These are phyloP conservation scores for Phoxinus phoxinus DNA, from an alignment of 2,113 vertebrate genomes.

Conservation along the genomic window DNA sequence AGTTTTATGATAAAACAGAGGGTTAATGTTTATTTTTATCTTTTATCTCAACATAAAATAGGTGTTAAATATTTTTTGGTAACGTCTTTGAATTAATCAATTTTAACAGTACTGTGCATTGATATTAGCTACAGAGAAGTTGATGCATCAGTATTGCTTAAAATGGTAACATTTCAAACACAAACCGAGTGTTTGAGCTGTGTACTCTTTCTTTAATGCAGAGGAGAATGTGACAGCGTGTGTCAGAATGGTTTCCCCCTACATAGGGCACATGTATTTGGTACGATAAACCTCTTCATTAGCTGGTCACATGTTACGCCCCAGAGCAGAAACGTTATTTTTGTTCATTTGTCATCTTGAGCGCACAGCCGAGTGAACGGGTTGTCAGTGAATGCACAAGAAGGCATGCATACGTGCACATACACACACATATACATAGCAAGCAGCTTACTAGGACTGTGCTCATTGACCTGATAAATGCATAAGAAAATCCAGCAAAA, in stretches of 20 bases:
- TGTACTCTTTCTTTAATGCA: slow-evolving; percentile 1
- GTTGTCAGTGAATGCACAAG: slow-evolving; percentile 33
- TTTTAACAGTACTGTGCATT: background rate
- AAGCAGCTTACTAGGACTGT: slow-evolving; percentile 29
- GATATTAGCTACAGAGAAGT: background rate
- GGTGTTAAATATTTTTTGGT: background rate
- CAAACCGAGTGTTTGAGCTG: background rate
- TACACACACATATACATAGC: slow-evolving; percentile 33
- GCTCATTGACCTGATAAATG: slow-evolving; percentile 50
- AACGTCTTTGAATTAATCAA: background rate
- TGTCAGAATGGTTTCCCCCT: slow-evolving; percentile 16
- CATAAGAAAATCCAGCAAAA: slow-evolving; percentile 31
- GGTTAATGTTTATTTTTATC: background rate
- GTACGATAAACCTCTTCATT: slow-evolving; percentile 53
- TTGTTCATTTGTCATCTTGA: slow-evolving; percentile 62
- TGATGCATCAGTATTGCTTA: background rate
- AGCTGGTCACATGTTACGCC: slow-evolving; percentile 42
- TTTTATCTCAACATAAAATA: background rate
- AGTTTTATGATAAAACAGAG: background rate
- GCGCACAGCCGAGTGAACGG: slow-evolving; percentile 48
- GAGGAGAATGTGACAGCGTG: slow-evolving; percentile 28
- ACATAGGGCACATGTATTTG: slow-evolving; percentile 36
- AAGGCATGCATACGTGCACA: slow-evolving; percentile 32
- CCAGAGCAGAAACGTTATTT: slow-evolving; percentile 54
- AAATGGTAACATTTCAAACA: background rate